phyloP scores from a whole-genome alignment of 2,113 vertebrate genomes.

The Etheostoma cragini region DNA sequence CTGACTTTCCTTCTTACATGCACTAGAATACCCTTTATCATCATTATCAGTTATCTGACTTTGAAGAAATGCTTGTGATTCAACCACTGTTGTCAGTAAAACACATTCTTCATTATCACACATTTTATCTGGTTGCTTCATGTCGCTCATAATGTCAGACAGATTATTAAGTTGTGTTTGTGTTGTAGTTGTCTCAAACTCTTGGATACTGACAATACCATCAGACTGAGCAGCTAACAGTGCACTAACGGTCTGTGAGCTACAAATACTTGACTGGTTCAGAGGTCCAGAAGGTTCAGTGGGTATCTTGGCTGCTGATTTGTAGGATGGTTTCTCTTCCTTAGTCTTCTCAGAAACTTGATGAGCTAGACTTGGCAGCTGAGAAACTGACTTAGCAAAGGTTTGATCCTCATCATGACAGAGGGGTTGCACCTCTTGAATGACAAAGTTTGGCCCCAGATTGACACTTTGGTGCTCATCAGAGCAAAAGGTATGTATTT shows the following conservation, averaged over 20 bases:
- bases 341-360: slow-evolving; percentile 2
- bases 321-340: background rate
- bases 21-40: background rate
- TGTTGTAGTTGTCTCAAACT: background rate
- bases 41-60: slow-evolving; percentile 15
- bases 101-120: slow-evolving; percentile 6
- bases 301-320: background rate
- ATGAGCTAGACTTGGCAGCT: background rate
- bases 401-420: background rate
- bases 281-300: background rate
- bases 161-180: background rate
- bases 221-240: background rate
- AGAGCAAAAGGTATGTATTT: background rate
- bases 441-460: background rate
- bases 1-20: background rate
- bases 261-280: background rate
- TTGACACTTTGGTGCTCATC: background rate
- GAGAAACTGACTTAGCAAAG: background rate
- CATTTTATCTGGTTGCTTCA: slow-evolving; percentile 18
- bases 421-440: background rate
- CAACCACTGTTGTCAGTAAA: background rate
- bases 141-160: background rate
- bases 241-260: background rate
- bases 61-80: background rate
- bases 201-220: background rate